Evolutionary conservation across 1,140 invertebrate genomes (phyloP).

Genomic region (Cydia fagiglandana): DNA sequence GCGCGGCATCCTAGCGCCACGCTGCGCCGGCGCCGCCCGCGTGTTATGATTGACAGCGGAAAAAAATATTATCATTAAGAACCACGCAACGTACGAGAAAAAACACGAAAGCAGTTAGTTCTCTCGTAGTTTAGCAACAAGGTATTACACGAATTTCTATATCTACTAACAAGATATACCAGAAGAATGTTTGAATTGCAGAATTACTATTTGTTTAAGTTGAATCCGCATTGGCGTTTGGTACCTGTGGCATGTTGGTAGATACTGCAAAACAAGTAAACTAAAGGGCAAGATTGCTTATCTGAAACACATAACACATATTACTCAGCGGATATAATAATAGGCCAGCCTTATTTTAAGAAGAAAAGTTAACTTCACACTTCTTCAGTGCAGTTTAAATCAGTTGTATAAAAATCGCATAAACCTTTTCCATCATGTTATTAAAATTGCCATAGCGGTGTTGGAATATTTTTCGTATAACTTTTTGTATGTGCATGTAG

Average conservation of each 20-base stretch:
- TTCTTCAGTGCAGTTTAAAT: background rate
- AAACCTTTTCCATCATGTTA: background rate
- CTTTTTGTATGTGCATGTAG: background rate
- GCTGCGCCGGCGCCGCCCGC: slow-evolving; percentile 25
- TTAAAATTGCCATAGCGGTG: background rate
- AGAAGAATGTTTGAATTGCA: too few species aligned
- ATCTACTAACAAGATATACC: too few species aligned
- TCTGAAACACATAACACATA: too few species aligned
- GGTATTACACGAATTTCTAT: background rate
- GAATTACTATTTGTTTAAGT: too few species aligned
- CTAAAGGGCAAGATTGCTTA: too few species aligned
- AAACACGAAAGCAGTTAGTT: background rate
- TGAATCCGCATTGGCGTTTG: too few species aligned
- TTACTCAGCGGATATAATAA: too few species aligned
- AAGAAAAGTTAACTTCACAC: too few species aligned
- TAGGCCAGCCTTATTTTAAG: too few species aligned
- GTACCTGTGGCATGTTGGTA: too few species aligned
- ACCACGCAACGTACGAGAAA: background rate
- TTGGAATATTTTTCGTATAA: background rate
- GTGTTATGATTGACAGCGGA: slow-evolving; percentile 28
- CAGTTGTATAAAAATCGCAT: background rate
- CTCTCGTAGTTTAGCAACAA: background rate
- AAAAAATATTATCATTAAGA: slow-evolving; percentile 28
- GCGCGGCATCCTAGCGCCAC: slow-evolving; percentile 16
- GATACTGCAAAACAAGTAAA: too few species aligned